A percentile compares a stretch with the other conserved stretches of the same genome.
These are phyloP conservation scores for Mongoloraphidia duomilia DNA, from an alignment of 2,888 invertebrate genomes.

Conservation along the genomic window DNA sequence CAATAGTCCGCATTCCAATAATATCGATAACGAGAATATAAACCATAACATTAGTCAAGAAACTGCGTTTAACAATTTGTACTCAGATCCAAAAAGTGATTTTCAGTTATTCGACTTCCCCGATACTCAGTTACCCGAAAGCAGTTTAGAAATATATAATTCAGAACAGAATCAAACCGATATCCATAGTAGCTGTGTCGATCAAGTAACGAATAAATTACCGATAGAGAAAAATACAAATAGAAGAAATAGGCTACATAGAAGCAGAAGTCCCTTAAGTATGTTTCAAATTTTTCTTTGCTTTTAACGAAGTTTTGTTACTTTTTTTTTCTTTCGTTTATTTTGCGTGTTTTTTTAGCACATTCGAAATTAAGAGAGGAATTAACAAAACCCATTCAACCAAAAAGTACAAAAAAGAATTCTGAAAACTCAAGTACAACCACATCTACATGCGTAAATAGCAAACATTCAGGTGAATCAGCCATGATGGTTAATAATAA, in stretches of 20 bases:
- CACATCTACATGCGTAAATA: too few relatives aligned
- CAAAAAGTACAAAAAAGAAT: constrained; percentile 1
- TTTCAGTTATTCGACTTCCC: constrained; percentile 12
- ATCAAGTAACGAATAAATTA: too few relatives aligned
- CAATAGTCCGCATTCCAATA: constrained; percentile 3
- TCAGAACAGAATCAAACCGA: background rate
- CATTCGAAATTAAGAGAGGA: constrained; percentile 6
- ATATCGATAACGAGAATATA: background rate
- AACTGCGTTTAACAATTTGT: constrained; percentile 16
- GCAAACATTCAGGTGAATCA: too few relatives aligned
- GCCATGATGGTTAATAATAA: too few relatives aligned
- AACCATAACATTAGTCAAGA: constrained; percentile 28
- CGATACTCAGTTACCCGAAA: constrained; percentile 1
- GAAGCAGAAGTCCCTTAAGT: too few relatives aligned
- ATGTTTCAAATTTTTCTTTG: too few relatives aligned
- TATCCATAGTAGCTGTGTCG: too few relatives aligned
- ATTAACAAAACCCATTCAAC: constrained; percentile 3
- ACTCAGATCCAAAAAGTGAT: constrained; percentile 16
- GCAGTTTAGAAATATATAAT: background rate
- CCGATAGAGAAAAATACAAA: too few relatives aligned
- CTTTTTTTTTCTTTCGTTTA: background rate
- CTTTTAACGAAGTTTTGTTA: too few relatives aligned
- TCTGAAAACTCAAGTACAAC: too few relatives aligned
- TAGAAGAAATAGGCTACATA: too few relatives aligned
- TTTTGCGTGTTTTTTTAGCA: constrained; percentile 1